phyloP scores from a whole-genome alignment of 2,113 vertebrate genomes.

The Calonectris borealis region DNA sequence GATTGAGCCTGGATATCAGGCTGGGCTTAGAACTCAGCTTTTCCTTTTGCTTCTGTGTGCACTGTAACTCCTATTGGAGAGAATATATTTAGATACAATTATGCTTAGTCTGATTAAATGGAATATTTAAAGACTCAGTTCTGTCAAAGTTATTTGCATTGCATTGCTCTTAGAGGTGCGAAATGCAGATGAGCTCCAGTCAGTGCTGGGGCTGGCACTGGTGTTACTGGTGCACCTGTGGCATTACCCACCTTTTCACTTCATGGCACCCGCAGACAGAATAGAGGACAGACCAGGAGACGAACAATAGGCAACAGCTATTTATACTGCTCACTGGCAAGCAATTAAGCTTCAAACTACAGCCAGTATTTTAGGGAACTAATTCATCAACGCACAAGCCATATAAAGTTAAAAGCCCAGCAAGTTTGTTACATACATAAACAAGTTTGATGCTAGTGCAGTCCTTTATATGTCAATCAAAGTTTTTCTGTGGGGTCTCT shows the following conservation, averaged over 20 bases:
- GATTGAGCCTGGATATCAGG: background rate
- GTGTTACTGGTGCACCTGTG: background rate
- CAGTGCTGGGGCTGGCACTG: background rate
- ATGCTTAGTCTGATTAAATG: constrained; percentile 53
- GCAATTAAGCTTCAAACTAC: background rate
- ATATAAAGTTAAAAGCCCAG: fast-evolving
- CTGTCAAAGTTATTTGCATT: background rate
- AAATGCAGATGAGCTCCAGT: background rate
- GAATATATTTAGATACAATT: background rate
- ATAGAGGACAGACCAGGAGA: background rate
- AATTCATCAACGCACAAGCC: background rate
- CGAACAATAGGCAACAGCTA: fast-evolving
- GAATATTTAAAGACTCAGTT: background rate
- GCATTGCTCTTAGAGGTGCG: fast-evolving
- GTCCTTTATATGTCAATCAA: background rate
- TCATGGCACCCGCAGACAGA: background rate
- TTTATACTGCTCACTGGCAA: background rate
- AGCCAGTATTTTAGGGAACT: background rate
- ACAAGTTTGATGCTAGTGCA: background rate
- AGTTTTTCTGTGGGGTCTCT: background rate
- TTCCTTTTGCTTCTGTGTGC: constrained; percentile 3
- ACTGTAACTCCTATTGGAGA: background rate
- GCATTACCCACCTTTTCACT: background rate
- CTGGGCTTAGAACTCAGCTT: background rate
- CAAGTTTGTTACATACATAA: background rate